phyloP scores from a whole-genome alignment of 2,888 invertebrate species.

The Leucania comma region DNA sequence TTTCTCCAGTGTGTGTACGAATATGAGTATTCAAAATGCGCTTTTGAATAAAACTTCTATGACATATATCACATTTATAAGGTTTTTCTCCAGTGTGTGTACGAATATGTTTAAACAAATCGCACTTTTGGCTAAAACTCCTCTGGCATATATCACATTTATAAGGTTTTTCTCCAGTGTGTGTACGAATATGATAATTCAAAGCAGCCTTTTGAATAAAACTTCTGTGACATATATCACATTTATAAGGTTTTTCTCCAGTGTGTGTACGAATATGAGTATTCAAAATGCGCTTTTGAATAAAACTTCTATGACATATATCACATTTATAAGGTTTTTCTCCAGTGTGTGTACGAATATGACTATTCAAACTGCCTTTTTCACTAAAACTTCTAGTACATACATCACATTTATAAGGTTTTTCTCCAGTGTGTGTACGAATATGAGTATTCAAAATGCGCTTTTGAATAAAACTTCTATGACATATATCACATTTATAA shows the following conservation, averaged over 20 bases:
- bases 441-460: neutral
- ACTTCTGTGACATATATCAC: neutral
- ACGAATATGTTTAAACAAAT: no score
- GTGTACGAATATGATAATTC: no score
- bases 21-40: neutral
- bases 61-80: neutral
- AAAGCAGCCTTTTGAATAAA: neutral
- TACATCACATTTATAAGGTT: neutral
- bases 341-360: neutral
- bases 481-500: neutral
- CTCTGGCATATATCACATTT: no score
- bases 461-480: neutral
- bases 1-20: neutral
- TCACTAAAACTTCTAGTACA: neutral
- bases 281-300: neutral
- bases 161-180: no score
- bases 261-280: neutral
- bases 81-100: no score
- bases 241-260: neutral
- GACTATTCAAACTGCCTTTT: accelerated
- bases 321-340: neutral
- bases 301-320: neutral
- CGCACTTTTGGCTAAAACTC: no score
- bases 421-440: neutral
- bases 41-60: neutral